Percentiles rank a stretch among this genome's conserved stretches.
These are phyloP conservation scores for Drosophila sproati DNA, from an alignment of 1,140 invertebrate species.

Conservation along the genomic window DNA sequence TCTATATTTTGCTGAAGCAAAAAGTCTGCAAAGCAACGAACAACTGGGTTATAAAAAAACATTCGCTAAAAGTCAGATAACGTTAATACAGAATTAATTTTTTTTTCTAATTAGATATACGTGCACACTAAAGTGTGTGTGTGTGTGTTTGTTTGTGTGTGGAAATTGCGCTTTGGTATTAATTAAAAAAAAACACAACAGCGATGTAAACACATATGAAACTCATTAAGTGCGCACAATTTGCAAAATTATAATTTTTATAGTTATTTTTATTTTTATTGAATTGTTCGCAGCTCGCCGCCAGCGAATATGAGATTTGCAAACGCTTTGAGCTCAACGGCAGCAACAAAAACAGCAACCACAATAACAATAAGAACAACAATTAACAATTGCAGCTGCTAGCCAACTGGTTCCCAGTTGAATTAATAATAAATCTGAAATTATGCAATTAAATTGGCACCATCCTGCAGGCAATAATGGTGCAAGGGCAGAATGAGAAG, in stretches of 20 bases:
- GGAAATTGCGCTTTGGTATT: slow-evolving; percentile 53
- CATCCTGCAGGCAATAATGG: slow-evolving; percentile 40
- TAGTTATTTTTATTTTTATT: slow-evolving; percentile 71
- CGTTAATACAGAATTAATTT: slow-evolving; percentile 22
- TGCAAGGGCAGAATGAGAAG: slow-evolving; percentile 16
- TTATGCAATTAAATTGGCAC: slow-evolving; percentile 68
- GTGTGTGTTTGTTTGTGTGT: slow-evolving; percentile 8
- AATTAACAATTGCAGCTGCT: neutral
- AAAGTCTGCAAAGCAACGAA: neutral
- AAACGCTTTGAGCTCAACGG: slow-evolving; percentile 47
- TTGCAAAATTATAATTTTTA: slow-evolving; percentile 61
- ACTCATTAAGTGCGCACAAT: slow-evolving; percentile 72
- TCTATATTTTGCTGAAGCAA: neutral
- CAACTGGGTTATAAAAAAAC: neutral
- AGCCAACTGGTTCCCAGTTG: slow-evolving; percentile 31
- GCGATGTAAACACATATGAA: slow-evolving; percentile 49
- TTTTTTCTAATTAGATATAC: slow-evolving; percentile 29
- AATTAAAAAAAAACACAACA: slow-evolving; percentile 62
- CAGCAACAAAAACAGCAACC: slow-evolving; percentile 13
- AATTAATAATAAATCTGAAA: slow-evolving; percentile 77
- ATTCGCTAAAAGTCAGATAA: slow-evolving; percentile 15
- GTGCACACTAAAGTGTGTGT: neutral
- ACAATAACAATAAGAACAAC: slow-evolving; percentile 3
- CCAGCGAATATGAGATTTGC: slow-evolving; percentile 39
- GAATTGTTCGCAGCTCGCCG: slow-evolving; percentile 49